Percentiles rank a stretch among this genome's conserved stretches.
Conservation (phyloP, 2,797 vertebrate genomes). For the Ara ararauna region DNA sequence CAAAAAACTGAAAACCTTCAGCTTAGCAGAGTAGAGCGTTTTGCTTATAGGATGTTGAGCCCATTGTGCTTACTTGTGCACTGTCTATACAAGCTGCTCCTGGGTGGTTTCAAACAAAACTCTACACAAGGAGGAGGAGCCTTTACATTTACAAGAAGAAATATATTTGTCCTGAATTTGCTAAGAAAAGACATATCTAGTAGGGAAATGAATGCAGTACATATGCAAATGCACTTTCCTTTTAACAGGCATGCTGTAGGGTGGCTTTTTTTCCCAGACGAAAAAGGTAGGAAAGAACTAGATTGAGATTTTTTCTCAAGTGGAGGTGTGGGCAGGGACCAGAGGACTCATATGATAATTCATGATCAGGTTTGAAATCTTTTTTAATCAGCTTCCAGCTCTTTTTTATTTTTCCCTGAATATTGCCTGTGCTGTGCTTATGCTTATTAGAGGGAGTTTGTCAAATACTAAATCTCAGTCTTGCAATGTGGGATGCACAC, state of each 20-base stretch:
- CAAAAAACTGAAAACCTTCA: slow-evolving; percentile 43
- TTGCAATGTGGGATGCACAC: neutral
- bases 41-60: slow-evolving; percentile 39
- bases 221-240: neutral
- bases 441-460: neutral
- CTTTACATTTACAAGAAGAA: slow-evolving; percentile 34
- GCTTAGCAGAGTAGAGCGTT: slow-evolving; percentile 12
- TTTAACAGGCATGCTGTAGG: neutral
- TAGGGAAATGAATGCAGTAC: neutral
- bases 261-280: neutral
- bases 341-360: neutral
- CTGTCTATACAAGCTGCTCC: slow-evolving; percentile 9
- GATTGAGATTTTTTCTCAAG: neutral
- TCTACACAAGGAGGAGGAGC: neutral
- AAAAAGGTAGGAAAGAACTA: neutral
- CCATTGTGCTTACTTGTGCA: slow-evolving; percentile 31
- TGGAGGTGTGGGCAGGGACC: neutral
- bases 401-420: neutral
- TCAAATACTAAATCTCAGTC: neutral
- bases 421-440: neutral
- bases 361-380: neutral
- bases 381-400: neutral
- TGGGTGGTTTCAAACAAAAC: slow-evolving; percentile 51
- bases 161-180: neutral
- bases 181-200: neutral